Conservation (phyloP, 2,113 vertebrate species). For the Cromileptes altivelis region DNA sequence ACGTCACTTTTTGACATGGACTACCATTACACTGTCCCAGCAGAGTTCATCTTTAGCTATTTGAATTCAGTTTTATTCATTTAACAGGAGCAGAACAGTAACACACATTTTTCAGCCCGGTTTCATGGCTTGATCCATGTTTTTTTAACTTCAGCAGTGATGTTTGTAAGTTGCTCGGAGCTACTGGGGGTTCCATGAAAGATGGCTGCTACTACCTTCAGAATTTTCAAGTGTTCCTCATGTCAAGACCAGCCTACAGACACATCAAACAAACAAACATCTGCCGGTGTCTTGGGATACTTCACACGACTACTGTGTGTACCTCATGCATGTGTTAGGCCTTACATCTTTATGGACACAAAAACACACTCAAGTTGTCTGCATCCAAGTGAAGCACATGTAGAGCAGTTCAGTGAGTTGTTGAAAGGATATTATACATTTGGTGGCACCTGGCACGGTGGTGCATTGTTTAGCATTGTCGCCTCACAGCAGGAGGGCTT, state of each 20-base stretch:
- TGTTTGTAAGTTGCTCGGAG: conserved; percentile 1
- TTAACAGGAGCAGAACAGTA: not conserved
- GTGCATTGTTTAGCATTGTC: too few species aligned
- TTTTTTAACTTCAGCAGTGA: not conserved
- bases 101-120: not conserved
- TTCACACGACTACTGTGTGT: not conserved
- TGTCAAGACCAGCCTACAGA: not conserved
- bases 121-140: not conserved
- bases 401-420: not conserved
- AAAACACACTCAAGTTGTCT: not conserved
- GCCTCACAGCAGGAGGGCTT: too few species aligned
- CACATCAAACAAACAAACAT: conserved; percentile 7
- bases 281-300: not conserved
- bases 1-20: not conserved
- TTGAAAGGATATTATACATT: not conserved
- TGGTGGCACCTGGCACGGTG: too few species aligned
- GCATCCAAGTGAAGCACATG: not conserved
- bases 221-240: not conserved
- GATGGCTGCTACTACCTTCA: not conserved
- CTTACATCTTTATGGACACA: not conserved
- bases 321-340: not conserved
- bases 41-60: not conserved
- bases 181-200: not conserved
- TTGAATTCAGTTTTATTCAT: not conserved
- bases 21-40: not conserved